Percentiles rank a stretch among this genome's conserved stretches.
Conservation (phyloP, 2,113 vertebrate genomes). For the Indicator maculatus region DNA sequence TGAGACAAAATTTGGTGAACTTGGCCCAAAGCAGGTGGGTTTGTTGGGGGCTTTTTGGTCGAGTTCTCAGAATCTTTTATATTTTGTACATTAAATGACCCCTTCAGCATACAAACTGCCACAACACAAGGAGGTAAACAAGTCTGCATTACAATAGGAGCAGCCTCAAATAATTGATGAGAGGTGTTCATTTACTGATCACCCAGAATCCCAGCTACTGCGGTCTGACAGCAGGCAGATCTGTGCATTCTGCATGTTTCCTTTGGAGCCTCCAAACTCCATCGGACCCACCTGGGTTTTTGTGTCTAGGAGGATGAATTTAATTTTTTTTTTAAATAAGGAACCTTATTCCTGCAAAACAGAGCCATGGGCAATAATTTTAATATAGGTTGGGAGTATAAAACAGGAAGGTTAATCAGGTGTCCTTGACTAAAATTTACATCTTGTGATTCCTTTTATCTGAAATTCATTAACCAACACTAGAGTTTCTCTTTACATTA, state of each 20-base stretch:
- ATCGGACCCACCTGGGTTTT: not conserved
- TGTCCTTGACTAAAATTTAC: not conserved
- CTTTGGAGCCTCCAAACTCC: not conserved
- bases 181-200: not conserved
- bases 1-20: not conserved
- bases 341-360: not conserved
- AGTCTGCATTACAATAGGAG: slow-evolving; percentile 21
- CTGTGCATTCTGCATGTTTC: not conserved
- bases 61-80: not conserved
- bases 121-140: not conserved
- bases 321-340: not conserved
- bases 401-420: not conserved
- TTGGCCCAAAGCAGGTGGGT: not conserved
- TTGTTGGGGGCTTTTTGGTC: not conserved
- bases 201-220: not conserved
- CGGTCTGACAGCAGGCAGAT: not conserved
- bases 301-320: not conserved
- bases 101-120: slow-evolving; percentile 31
- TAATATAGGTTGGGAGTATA: not conserved
- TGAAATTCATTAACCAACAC: not conserved
- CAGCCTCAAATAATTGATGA: not conserved
- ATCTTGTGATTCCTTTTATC: not conserved
- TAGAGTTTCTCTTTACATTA: not conserved
- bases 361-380: not conserved
- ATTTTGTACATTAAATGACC: slow-evolving; percentile 44